Conservation (phyloP, 2,797 vertebrate species). For the Apogon talboti region DNA sequence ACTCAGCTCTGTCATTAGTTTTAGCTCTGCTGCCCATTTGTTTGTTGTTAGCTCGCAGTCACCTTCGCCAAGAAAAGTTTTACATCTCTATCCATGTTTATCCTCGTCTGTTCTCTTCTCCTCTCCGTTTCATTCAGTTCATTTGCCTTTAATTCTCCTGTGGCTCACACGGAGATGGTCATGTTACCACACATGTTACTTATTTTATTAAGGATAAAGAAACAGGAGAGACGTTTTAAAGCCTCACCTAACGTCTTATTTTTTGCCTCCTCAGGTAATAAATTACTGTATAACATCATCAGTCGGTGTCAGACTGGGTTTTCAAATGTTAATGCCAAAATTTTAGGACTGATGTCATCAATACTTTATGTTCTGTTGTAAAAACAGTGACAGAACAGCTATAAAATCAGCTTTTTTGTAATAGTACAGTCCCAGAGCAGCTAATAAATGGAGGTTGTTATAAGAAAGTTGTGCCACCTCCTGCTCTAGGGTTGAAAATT, state of each 20-base stretch:
- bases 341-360: not conserved
- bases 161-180: constrained; percentile 18
- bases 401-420: no score
- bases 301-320: not conserved
- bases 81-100: constrained; percentile 65
- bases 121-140: constrained; percentile 10
- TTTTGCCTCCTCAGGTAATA: constrained; percentile 1
- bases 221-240: constrained; percentile 34
- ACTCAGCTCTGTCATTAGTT: constrained; percentile 66
- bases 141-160: constrained; percentile 36
- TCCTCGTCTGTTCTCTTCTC: constrained; percentile 26
- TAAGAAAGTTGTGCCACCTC: no score
- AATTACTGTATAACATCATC: constrained; percentile 2
- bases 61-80: constrained; percentile 66
- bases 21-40: constrained; percentile 59
- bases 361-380: no score
- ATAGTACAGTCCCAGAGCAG: no score
- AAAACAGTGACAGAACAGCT: no score
- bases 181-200: constrained; percentile 37
- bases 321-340: not conserved
- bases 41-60: constrained; percentile 64
- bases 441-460: no score
- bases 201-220: constrained; percentile 37
- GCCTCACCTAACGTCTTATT: not conserved
- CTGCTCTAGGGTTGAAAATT: no score